Percentiles rank a stretch among this genome's conserved stretches.
Evolutionary conservation across 2,113 vertebrate species (phyloP).

Genomic region (Hydrolagus affinis): DNA sequence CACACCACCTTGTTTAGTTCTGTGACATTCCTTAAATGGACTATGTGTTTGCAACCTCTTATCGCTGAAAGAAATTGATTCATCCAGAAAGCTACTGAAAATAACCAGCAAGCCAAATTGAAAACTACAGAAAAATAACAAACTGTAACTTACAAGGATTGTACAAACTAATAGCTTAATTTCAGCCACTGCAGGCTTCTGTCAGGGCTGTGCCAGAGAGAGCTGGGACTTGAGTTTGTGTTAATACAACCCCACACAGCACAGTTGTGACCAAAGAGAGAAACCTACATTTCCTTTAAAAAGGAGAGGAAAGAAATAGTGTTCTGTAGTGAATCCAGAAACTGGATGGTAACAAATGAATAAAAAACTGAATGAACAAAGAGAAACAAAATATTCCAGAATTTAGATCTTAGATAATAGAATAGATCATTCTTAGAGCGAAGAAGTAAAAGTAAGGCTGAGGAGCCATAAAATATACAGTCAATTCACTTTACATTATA

Average conservation of each 20-base stretch:
- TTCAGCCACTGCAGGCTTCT: neutral
- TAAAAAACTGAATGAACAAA: too few species aligned
- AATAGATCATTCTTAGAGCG: neutral
- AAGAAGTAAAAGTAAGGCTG: neutral
- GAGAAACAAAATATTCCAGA: neutral
- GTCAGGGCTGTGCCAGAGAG: neutral
- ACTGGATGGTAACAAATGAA: too few species aligned
- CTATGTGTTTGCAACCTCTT: too few species aligned
- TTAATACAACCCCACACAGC: neutral
- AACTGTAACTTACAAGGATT: neutral
- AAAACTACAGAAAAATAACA: too few species aligned
- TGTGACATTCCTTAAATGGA: neutral
- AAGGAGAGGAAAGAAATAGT: neutral
- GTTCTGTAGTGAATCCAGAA: neutral
- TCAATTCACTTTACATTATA: neutral
- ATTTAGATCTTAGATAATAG: neutral
- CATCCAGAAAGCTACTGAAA: neutral
- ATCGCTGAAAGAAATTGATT: too few species aligned
- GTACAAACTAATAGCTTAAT: neutral
- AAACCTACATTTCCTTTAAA: neutral
- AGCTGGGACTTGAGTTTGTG: neutral
- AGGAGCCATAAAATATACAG: neutral
- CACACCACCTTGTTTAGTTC: neutral
- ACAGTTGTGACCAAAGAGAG: neutral
- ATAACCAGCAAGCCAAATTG: neutral